Evolutionary conservation across 2,113 vertebrate species (phyloP), one percentile per base, ranked within the genome.

Genomic region (Salvator merianae): DNA sequence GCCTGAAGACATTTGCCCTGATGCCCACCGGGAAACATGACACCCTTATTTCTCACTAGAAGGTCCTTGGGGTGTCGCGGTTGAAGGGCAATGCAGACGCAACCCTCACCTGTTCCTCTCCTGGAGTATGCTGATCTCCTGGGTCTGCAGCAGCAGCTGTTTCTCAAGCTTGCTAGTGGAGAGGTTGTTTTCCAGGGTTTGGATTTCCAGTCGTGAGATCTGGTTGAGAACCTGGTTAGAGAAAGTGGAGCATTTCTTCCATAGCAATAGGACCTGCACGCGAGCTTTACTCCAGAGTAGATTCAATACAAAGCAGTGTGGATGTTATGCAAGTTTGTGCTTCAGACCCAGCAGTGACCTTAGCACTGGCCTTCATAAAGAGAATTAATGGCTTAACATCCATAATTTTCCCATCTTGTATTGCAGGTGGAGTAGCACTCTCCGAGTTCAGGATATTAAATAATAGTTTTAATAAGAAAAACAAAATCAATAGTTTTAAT

Each of bases 101-200:
- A 73, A 7, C 28, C 40, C 70, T 24, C 85, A 97, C 97, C 96
- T 96, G 94, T 97, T 97, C 91, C 96, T 97, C 69, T 97, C 96
- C 65, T 94, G 92, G 86, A 97, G 95, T 63, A 90, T 95, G 76
- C 93, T 95, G 83, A 97, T 96, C 87, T 97, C 96, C 63, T 97
- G 96, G 34, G 92, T 96, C 91, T 97, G 97, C 78, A 95, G 89
- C 62, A 97, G 90, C 86, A 97, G 94, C 68, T 95, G 95, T 87
- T 97, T 97, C 95, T 97, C 97, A 83, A 97, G 95, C 38, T 93
- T 95, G 91, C 93, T 94, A 30, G 96, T 96, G 81, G 95, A 97
- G 68, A 97, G 93, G 1, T 96, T 97, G 86, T 97, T 96, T 86
- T 97, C 97, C 5, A 97, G 90, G 85, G 97, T 90, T 92, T 97